Evolutionary conservation across 2,888 invertebrate genomes (phyloP).

Genomic region (Dugesia japonica): DNA sequence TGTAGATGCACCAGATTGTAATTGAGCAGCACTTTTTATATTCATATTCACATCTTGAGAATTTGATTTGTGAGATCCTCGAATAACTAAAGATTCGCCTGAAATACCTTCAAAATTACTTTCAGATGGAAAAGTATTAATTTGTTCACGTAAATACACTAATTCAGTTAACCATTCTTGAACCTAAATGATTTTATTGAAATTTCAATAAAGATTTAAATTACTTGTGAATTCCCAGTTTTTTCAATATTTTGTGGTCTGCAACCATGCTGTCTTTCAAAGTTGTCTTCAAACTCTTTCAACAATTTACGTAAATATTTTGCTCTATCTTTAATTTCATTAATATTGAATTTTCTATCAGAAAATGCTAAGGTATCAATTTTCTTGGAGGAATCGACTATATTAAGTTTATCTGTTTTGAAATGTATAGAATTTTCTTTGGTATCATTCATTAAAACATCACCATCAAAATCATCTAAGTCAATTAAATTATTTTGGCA

Average conservation of each 20-base stretch:
- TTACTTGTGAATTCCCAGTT: neutral
- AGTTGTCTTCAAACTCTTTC: neutral
- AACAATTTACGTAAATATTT: neutral
- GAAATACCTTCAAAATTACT: neutral
- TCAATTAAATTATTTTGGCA: neutral
- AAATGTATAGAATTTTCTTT: neutral
- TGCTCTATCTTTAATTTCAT: neutral
- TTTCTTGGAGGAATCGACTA: neutral
- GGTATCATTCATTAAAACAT: constrained; percentile 2
- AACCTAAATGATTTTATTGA: neutral
- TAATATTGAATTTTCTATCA: neutral
- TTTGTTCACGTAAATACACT: neutral
- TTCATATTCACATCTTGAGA: neutral
- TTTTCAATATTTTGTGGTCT: neutral
- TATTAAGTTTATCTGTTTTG: neutral
- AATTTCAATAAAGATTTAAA: neutral
- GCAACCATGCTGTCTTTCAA: neutral
- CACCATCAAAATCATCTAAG: constrained; percentile 2
- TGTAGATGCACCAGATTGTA: neutral
- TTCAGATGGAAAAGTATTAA: neutral
- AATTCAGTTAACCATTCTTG: constrained; percentile 7
- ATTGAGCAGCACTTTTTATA: neutral
- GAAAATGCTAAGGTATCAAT: neutral
- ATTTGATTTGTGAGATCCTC: neutral
- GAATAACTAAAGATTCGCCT: neutral